A percentile compares a stretch with the other conserved stretches of the same genome.
Evolutionary conservation across 2,888 invertebrate genomes (phyloP).

Genomic region (Cataglyphis cursor): DNA sequence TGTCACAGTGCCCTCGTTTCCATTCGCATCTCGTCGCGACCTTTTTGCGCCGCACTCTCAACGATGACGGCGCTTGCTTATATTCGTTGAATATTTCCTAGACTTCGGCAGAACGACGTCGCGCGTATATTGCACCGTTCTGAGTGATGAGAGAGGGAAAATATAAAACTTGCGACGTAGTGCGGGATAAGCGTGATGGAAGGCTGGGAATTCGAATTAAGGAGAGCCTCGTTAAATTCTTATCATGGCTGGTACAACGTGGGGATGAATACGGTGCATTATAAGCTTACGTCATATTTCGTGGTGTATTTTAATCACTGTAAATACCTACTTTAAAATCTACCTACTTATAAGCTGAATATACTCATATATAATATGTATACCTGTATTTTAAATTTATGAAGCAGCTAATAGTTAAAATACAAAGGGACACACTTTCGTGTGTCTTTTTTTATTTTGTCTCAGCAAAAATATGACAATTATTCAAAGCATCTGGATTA

Average conservation of each 20-base stretch:
- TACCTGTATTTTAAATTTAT: conserved; percentile 28
- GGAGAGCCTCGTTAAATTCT: conserved; percentile 41
- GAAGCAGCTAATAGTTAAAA: neutral
- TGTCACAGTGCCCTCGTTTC: conserved; percentile 51
- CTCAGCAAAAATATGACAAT: neutral
- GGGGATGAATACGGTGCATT: neutral
- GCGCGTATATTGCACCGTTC: conserved; percentile 30
- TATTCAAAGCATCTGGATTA: neutral
- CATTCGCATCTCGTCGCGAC: conserved; percentile 51
- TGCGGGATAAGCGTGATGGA: conserved; percentile 18
- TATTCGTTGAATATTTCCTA: conserved; percentile 46
- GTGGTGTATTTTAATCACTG: neutral
- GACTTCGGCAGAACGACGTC: conserved; percentile 47
- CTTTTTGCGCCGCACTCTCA: conserved; percentile 48
- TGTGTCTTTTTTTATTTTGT: neutral
- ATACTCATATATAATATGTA: neutral
- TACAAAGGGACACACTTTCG: neutral
- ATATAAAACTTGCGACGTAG: conserved; percentile 36
- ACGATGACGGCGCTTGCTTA: conserved; percentile 37
- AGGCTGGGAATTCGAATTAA: conserved; percentile 44
- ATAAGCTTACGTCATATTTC: neutral
- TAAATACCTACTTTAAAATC: neutral
- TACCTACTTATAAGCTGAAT: neutral
- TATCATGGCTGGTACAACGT: conserved; percentile 17
- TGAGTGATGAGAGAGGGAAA: neutral